Conservation (phyloP, 2,113 vertebrate species). For the Condylura cristata region DNA sequence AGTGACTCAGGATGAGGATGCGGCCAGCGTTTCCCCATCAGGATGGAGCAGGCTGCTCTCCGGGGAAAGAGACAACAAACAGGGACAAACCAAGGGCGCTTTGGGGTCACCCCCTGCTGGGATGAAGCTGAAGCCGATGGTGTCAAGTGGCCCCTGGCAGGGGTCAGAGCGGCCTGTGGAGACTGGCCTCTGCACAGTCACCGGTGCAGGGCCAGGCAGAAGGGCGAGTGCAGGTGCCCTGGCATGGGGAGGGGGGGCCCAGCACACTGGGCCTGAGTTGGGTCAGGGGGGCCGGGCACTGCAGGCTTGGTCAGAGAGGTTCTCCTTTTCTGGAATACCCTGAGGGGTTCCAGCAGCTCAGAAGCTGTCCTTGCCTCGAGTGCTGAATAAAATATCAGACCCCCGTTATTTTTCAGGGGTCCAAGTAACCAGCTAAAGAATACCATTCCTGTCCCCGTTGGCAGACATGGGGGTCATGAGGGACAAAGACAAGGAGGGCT, state of each 20-base stretch:
- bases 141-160: no score
- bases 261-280: no score
- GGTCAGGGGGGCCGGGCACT: background rate
- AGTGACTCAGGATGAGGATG: background rate
- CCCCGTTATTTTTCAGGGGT: background rate
- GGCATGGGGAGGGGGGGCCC: background rate
- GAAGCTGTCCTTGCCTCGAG: background rate
- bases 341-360: background rate
- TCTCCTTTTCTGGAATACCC: background rate
- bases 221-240: no score
- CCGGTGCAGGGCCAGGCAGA: no score
- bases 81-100: background rate
- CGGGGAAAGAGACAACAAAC: no score
- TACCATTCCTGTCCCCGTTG: background rate
- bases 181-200: no score
- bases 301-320: background rate
- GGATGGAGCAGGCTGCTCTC: no score
- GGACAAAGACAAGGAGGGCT: no score
- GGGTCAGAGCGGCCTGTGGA: no score
- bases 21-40: no score
- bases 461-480: background rate
- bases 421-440: background rate
- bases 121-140: no score
- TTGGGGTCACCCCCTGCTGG: accelerated
- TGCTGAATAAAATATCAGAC: background rate